Evolutionary conservation across 2,113 vertebrate species (phyloP), one percentile per base, ranked within the genome.

Genomic region (Myotis yumanensis): DNA sequence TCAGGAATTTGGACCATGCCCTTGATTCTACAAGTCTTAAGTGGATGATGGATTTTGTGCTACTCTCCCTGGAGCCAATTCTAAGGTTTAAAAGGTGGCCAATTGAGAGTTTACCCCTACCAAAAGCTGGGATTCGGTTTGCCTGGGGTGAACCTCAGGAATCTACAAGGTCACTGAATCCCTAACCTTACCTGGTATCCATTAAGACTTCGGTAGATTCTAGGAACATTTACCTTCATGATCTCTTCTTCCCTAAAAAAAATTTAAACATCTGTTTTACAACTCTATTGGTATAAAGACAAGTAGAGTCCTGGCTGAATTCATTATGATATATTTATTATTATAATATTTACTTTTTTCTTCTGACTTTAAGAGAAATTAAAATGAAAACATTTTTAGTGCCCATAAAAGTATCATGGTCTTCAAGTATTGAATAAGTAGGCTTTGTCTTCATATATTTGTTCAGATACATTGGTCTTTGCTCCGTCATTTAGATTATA

Each of bases 361-460:
- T 92, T 96, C 12, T 94, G 15, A 69, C 77, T 95, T 93, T 82
- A 79, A 86, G 30, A 88, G 0, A 59, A 91, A 93, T 89, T 81
- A 80, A 93, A 69, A 85, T 48, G 7, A 64, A 88, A 79, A 22
- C 37, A 10, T 18, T 28, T 85, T 12, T 30, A 59, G 10, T 5
- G 1, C 25, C 2, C 25, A 23, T 88, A 10, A 81, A 95, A 77
- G 54, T 48, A 72, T 54, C 23, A 15, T 79, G n/a, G 52, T 10
- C 11, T 30, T 7, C n/a, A 66, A 35, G 6, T 35, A 52, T 54
- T 73, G 25, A 48, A 30, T 51, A 51, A 84, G 18, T 72, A 62
- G 23, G 4, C 9, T 12, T 23, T 7, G 0, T 5, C 9, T 3
- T 90, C 32, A 84, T 43, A 28, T 82, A 64, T 84, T 82, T 82